Evolutionary conservation across 2,113 vertebrate genomes (phyloP).

Genomic region (Parotia lawesii): DNA sequence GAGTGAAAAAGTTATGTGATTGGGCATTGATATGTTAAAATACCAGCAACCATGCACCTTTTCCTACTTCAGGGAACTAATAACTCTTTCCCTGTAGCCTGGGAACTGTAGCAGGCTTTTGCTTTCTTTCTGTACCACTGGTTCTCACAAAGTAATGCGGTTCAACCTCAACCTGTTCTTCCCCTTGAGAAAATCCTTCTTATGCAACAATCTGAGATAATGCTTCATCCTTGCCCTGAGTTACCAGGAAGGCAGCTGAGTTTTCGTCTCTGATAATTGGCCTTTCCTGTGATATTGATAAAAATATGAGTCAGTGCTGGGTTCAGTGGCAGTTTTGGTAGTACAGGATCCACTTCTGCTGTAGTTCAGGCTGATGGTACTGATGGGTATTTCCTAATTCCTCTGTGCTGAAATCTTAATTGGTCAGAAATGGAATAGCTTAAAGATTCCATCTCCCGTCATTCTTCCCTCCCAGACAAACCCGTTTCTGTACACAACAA

Average conservation of each 20-base stretch:
- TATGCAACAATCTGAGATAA: neutral
- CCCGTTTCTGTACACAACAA: neutral
- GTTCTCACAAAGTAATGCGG: neutral
- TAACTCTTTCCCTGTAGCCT: neutral
- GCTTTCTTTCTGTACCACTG: neutral
- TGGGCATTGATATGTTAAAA: neutral
- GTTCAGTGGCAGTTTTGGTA: neutral
- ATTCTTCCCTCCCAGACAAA: neutral
- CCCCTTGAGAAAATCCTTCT: neutral
- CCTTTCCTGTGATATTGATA: neutral
- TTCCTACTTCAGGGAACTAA: neutral
- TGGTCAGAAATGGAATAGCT: neutral
- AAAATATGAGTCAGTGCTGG: neutral
- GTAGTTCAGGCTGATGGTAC: neutral
- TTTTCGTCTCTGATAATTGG: neutral
- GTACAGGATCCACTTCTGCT: neutral
- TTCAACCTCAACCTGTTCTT: neutral
- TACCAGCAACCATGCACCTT: neutral
- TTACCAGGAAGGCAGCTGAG: neutral
- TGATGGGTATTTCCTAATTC: neutral
- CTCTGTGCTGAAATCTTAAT: neutral
- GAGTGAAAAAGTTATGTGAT: neutral
- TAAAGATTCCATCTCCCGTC: neutral
- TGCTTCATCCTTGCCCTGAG: neutral
- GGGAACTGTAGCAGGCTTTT: neutral